phyloP scores from a whole-genome alignment of 2,113 vertebrate genomes.

The Electrona antarctica region DNA sequence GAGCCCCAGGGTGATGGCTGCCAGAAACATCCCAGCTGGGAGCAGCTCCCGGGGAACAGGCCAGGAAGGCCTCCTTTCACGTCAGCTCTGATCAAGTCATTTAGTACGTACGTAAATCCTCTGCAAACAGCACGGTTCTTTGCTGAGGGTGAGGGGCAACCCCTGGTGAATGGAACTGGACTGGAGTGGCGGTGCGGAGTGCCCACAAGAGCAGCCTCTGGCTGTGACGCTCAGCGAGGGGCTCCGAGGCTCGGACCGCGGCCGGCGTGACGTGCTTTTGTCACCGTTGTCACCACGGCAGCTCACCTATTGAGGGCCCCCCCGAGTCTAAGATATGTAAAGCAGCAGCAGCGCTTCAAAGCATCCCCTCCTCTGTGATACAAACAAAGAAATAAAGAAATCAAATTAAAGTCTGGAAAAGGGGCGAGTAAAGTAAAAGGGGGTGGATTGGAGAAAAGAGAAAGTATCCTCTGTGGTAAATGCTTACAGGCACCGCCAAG shows the following conservation, averaged over 20 bases:
- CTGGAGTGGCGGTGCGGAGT: neutral
- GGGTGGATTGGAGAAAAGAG: slow-evolving; percentile 20
- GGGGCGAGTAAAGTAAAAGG: slow-evolving; percentile 19
- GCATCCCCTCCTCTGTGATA: slow-evolving; percentile 45
- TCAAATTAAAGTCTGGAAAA: slow-evolving; percentile 62
- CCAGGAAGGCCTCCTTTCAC: slow-evolving; percentile 33
- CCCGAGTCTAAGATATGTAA: slow-evolving; percentile 66
- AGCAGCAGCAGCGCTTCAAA: slow-evolving; percentile 66
- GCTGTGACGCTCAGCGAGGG: slow-evolving; percentile 46
- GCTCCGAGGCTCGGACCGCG: slow-evolving; percentile 36
- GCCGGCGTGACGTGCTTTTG: slow-evolving; percentile 43
- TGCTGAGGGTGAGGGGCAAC: slow-evolving; percentile 37
- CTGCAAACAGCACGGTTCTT: slow-evolving; percentile 19
- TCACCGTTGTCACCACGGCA: slow-evolving; percentile 49
- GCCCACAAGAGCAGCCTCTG: slow-evolving; percentile 39
- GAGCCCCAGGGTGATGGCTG: neutral
- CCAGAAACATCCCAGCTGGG: slow-evolving; percentile 37
- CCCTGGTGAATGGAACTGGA: slow-evolving; percentile 17
- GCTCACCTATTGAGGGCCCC: slow-evolving; percentile 62
- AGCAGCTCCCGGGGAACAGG: slow-evolving; percentile 17
- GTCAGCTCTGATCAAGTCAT: slow-evolving; percentile 42
- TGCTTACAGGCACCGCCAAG: slow-evolving; percentile 40
- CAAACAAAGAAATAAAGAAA: slow-evolving; percentile 72
- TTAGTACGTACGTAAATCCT: slow-evolving; percentile 5
- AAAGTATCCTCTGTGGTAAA: slow-evolving; percentile 44